Conservation (phyloP, 2,113 vertebrate genomes). For the Phrynosoma platyrhinos region DNA sequence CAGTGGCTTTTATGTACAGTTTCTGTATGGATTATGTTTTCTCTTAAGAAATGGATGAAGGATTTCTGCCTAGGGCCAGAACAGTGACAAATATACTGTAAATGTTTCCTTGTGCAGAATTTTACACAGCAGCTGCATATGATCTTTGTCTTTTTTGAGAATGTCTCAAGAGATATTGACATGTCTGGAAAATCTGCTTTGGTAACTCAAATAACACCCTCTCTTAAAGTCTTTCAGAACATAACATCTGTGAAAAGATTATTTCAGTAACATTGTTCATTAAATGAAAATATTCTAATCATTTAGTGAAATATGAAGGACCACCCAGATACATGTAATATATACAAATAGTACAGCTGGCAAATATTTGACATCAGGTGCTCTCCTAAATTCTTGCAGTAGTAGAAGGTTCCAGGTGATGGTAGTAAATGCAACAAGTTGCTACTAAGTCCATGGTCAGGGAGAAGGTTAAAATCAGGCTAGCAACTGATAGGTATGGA, state of each 20-base stretch:
- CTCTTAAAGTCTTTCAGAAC: slow-evolving; percentile 44
- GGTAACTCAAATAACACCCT: slow-evolving; percentile 36
- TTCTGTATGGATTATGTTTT: slow-evolving; percentile 17
- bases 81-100: background rate
- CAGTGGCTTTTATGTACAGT: background rate
- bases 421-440: background rate
- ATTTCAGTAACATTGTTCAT: slow-evolving; percentile 3
- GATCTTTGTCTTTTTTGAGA: slow-evolving; percentile 34
- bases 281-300: background rate
- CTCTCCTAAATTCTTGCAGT: background rate
- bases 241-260: slow-evolving; percentile 7
- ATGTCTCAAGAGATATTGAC: slow-evolving; percentile 36
- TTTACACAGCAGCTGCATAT: slow-evolving; percentile 14
- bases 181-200: slow-evolving; percentile 14
- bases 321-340: background rate
- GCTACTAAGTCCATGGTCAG: background rate
- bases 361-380: background rate
- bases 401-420: background rate
- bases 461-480: background rate
- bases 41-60: slow-evolving; percentile 26
- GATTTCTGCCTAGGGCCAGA: background rate
- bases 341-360: background rate
- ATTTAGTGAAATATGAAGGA: slow-evolving; percentile 13
- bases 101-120: background rate
- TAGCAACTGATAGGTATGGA: background rate